Evolutionary conservation across 2,797 vertebrate species (phyloP), one percentile per base, ranked within the genome.

Genomic region (Melanotaenia trifasciata): DNA sequence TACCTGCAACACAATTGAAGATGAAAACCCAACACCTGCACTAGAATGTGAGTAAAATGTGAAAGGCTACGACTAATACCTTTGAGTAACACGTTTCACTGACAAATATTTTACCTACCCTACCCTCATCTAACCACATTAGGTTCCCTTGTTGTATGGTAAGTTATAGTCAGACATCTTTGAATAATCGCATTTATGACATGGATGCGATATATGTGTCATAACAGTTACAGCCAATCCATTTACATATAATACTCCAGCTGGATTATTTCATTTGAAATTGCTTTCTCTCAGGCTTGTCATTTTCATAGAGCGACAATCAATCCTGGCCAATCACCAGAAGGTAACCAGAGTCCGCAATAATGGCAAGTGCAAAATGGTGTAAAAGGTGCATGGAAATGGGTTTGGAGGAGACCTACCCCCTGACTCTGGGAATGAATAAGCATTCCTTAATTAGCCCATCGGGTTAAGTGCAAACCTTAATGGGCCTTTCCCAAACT

Each of bases 401-500:
- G 93, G 95, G 94, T 95, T 93, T 89, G 93, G 84, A 94, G 92
- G 90, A 89, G 93, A 93, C 90, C 94, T 95, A 86, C 93, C 94
- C 92, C 91, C 85, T 95, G 96, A 95, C 96, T 96, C 95, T 68
- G 90, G 92, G 94, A 96, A 96, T 97, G 97, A 98, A 97, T 96
- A 97, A 97, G 97, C 95, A 96, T 96, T 94, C 96, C 96, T 97
- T 99, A 98, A 99, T 99, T 97, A 99, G 97, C 96, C 96, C 96
- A 97, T 97, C 95, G 96, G 98, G 97, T 97, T 98, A 98, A 99
- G 98, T 99, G 97, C 98, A 96, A 95, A 95, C 93, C 95, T 95
- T 99, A 98, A 98, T 98, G 96, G 96, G 96, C 94, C 96, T 96
- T 96, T 97, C 96, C 97, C 96, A 96, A 99, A 98, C 97, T 98